Evolutionary conservation across 2,113 vertebrate genomes (phyloP).

Genomic region (Synchiropus splendidus): DNA sequence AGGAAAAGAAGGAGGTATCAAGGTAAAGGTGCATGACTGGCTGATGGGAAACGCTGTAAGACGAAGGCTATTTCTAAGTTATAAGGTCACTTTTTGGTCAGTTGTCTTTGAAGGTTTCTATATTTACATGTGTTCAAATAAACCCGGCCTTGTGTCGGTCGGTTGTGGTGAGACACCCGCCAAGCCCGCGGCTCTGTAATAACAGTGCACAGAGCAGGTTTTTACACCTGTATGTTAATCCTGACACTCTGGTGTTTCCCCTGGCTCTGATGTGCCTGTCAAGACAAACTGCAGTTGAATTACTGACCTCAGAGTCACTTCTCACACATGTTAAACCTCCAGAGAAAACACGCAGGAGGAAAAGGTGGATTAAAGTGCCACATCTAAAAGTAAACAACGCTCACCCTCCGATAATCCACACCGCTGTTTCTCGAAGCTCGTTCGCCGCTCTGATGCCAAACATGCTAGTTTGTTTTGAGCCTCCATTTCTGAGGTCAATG

Average conservation of each 20-base stretch:
- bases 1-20: too few species aligned
- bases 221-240: constrained; percentile 47
- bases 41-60: not conserved
- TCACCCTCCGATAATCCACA: too few species aligned
- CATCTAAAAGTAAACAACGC: not conserved
- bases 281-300: constrained; percentile 50
- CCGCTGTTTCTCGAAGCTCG: too few species aligned
- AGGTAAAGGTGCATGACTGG: too few species aligned
- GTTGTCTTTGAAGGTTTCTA: constrained; percentile 13
- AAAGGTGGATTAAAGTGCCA: constrained; percentile 9
- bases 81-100: constrained; percentile 26
- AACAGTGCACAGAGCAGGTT: constrained; percentile 21
- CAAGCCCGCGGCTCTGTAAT: constrained; percentile 25
- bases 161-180: constrained; percentile 30
- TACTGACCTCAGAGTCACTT: constrained; percentile 26
- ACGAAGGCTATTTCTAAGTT: too few species aligned
- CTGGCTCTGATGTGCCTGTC: constrained; percentile 43
- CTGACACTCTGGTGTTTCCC: constrained; percentile 47
- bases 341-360: constrained; percentile 18
- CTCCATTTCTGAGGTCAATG: too few species aligned
- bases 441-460: not conserved
- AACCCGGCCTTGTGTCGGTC: constrained; percentile 8
- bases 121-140: constrained; percentile 4
- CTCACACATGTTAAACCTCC: constrained; percentile 7
- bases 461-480: not conserved